Conservation (phyloP, 2,888 invertebrate species). For the Pristionchus entomophagus region DNA sequence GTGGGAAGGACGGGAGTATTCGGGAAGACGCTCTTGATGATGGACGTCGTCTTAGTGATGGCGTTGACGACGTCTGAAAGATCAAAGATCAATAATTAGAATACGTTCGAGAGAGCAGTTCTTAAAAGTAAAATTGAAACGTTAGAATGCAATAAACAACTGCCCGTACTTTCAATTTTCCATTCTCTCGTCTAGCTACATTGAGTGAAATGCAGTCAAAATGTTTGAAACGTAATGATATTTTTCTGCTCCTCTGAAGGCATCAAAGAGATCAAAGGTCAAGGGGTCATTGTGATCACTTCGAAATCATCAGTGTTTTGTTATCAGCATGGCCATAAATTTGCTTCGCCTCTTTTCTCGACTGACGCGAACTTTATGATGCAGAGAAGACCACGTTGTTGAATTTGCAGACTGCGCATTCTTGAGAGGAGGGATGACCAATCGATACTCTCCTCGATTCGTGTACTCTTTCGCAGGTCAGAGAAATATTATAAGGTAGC, state of each 20-base stretch:
- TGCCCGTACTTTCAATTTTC: too few relatives aligned
- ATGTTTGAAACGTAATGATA: too few relatives aligned
- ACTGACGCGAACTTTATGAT: not conserved
- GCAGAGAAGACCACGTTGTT: constrained; percentile 28
- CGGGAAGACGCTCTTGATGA: constrained; percentile 56
- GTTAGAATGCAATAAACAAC: too few relatives aligned
- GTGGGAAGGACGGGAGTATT: constrained; percentile 65
- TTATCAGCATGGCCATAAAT: constrained; percentile 11
- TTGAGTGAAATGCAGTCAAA: too few relatives aligned
- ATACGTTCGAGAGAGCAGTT: not conserved
- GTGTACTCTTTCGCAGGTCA: too few relatives aligned
- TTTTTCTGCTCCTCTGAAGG: too few relatives aligned
- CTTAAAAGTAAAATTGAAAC: too few relatives aligned
- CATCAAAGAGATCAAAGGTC: not conserved
- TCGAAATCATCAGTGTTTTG: not conserved
- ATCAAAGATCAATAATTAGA: not conserved
- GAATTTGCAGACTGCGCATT: not conserved
- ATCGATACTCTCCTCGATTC: too few relatives aligned
- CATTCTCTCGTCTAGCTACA: too few relatives aligned
- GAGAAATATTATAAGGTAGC: too few relatives aligned
- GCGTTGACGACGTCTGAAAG: constrained; percentile 61
- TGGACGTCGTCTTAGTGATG: constrained; percentile 52
- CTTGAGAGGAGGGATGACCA: not conserved
- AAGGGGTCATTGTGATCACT: not conserved
- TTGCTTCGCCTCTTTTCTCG: not conserved